These are phyloP conservation scores for Bombus pascuorum DNA, from an alignment of 1,140 invertebrate species.

Conservation along the genomic window DNA sequence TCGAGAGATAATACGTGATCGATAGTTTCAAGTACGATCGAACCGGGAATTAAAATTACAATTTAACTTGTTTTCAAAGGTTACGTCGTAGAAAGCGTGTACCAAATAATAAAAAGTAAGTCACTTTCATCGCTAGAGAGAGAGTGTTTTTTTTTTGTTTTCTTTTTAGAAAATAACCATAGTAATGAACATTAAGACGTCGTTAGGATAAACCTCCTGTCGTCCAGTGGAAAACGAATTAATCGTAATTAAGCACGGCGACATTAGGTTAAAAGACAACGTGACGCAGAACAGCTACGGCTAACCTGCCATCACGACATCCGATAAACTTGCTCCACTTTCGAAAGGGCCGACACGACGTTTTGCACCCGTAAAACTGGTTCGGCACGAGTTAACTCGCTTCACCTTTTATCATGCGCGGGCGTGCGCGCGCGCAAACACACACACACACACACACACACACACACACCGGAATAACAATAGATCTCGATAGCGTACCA, in stretches of 20 bases:
- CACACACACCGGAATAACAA: too few species aligned
- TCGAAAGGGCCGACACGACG: slow-evolving; percentile 39
- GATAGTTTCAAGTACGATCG: too few species aligned
- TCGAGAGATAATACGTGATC: too few species aligned
- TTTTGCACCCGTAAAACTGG: slow-evolving; percentile 30
- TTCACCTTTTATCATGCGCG: slow-evolving; percentile 19
- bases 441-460: too few species aligned
- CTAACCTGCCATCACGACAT: slow-evolving; percentile 40
- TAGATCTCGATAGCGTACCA: too few species aligned
- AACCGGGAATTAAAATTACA: too few species aligned
- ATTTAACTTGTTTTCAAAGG: too few species aligned
- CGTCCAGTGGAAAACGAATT: slow-evolving; percentile 15
- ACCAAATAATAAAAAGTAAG: not conserved
- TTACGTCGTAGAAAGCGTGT: too few species aligned
- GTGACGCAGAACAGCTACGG: too few species aligned
- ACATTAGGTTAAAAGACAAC: slow-evolving; percentile 24
- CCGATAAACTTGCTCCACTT: slow-evolving; percentile 73
- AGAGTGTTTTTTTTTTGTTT: not conserved
- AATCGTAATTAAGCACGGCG: slow-evolving; percentile 24
- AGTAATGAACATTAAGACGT: too few species aligned
- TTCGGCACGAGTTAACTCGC: slow-evolving; percentile 23
- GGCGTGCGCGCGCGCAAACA: too few species aligned
- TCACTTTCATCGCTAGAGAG: not conserved
- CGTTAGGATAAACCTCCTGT: too few species aligned
- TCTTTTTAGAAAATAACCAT: not conserved